Percentiles rank a stretch among this genome's conserved stretches.
phyloP scores from a whole-genome alignment of 2,113 vertebrate species.

The Paradisaea rubra region DNA sequence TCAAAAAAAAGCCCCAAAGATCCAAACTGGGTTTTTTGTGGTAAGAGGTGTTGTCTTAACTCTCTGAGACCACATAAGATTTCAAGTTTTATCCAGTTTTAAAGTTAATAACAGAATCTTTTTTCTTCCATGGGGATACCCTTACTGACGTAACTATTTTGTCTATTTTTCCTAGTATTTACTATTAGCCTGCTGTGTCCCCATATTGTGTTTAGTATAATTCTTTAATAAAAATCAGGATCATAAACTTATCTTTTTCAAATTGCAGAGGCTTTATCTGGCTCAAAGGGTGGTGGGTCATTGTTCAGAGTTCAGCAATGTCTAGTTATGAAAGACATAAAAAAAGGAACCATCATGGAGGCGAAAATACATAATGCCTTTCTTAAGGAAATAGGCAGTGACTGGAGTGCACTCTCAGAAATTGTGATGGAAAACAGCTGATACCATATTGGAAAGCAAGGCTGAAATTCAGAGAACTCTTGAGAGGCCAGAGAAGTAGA shows the following conservation, averaged over 20 bases:
- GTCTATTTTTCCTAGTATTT: not conserved
- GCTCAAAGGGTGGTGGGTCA: not conserved
- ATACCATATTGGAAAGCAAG: not conserved
- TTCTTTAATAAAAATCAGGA: not conserved
- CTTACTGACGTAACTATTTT: not conserved
- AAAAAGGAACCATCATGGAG: fast-evolving
- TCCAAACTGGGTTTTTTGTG: fast-evolving
- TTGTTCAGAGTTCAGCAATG: not conserved
- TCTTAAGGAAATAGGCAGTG: not conserved
- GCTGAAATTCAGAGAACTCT: not conserved
- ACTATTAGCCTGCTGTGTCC: not conserved
- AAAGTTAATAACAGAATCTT: not conserved
- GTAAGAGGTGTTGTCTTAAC: not conserved
- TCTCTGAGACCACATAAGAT: not conserved
- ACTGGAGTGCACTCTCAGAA: not conserved
- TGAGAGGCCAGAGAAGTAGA: not conserved
- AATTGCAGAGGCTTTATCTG: not conserved
- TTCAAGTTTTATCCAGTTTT: not conserved
- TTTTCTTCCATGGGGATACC: not conserved
- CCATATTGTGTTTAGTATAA: not conserved
- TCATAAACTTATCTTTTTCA: not conserved
- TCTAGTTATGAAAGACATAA: not conserved
- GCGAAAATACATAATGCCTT: not conserved
- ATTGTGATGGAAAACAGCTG: not conserved
- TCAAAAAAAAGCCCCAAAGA: not conserved